These are phyloP conservation scores for Alloscopus bannaensis DNA, from an alignment of 2,888 invertebrate genomes.

Conservation along the genomic window DNA sequence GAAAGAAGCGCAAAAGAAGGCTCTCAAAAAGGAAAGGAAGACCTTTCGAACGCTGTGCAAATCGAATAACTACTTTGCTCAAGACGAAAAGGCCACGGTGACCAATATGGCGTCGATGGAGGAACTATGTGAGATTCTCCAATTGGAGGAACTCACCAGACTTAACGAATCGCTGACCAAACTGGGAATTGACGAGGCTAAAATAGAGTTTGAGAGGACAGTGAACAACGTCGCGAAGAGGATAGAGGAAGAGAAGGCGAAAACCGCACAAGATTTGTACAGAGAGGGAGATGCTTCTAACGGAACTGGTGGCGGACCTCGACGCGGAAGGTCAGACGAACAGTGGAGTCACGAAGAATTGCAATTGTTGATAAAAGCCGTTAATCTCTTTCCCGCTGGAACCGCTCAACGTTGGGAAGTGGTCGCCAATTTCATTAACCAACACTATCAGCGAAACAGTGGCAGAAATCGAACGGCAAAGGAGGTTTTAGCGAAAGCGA, in stretches of 20 bases:
- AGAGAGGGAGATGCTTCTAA: conserved; percentile 70
- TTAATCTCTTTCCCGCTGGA: conserved; percentile 97
- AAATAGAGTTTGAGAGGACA: conserved; percentile 82
- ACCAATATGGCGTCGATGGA: conserved; percentile 94
- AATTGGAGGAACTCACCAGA: conserved; percentile 73
- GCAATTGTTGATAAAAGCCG: conserved; percentile 95
- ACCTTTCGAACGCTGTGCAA: conserved; percentile 86
- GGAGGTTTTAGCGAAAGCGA: conserved; percentile 96
- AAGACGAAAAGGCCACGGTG: conserved; percentile 84
- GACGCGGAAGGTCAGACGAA: conserved; percentile 75
- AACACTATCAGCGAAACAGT: conserved; percentile 78
- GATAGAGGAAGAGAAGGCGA: conserved; percentile 80
- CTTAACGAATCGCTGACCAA: conserved; percentile 74
- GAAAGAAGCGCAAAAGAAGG: conserved; percentile 89
- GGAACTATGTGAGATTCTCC: conserved; percentile 88
- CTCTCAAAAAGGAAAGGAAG: conserved; percentile 91
- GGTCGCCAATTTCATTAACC: conserved; percentile 96
- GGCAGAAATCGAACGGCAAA: conserved; percentile 85
- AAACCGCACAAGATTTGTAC: conserved; percentile 75
- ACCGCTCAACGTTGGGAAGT: conserved; percentile 88
- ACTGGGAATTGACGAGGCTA: conserved; percentile 77
- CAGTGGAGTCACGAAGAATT: conserved; percentile 91
- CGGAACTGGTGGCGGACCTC: conserved; percentile 75
- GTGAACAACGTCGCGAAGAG: conserved; percentile 84
- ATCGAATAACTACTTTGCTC: conserved; percentile 87